Conservation (phyloP, 2,797 vertebrate species). For the Catharus ustulatus region DNA sequence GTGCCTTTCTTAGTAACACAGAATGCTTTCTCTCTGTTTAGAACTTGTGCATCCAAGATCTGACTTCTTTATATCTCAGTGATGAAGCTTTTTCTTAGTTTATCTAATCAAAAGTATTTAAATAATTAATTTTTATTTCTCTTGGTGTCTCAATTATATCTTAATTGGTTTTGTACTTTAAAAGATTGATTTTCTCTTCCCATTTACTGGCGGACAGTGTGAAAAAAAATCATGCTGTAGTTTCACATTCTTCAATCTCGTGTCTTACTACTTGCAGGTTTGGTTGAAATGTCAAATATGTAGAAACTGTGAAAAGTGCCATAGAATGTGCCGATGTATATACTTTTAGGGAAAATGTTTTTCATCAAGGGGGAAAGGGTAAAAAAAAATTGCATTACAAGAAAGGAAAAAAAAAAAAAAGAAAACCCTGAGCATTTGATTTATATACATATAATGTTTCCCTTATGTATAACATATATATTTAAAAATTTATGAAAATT, state of each 20-base stretch:
- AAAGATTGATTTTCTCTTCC: neutral
- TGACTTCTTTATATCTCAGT: neutral
- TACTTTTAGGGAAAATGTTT: slow-evolving; percentile 67
- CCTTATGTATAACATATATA: slow-evolving; percentile 40
- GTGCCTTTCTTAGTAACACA: neutral
- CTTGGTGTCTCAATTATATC: neutral
- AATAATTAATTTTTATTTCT: neutral
- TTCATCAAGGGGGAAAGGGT: slow-evolving; percentile 25
- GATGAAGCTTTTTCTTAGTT: neutral
- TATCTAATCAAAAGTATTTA: neutral
- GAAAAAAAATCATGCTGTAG: slow-evolving; percentile 5
- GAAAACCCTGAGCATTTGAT: neutral
- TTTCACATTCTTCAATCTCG: slow-evolving; percentile 18
- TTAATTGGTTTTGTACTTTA: neutral
- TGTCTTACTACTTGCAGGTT: slow-evolving; percentile 40
- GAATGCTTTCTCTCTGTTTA: neutral
- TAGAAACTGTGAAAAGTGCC: slow-evolving; percentile 64
- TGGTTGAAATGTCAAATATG: slow-evolving; percentile 68
- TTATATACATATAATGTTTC: slow-evolving; percentile 61
- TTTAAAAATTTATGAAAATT: slow-evolving; percentile 46
- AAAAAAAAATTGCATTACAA: neutral
- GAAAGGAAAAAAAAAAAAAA: neutral
- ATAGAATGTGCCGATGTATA: slow-evolving; percentile 24
- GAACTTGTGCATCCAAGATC: neutral
- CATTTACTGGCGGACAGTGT: neutral